Evolutionary conservation across 2,113 vertebrate genomes (phyloP), one percentile per base, ranked within the genome.

Genomic region (Xyrauchen texanus): DNA sequence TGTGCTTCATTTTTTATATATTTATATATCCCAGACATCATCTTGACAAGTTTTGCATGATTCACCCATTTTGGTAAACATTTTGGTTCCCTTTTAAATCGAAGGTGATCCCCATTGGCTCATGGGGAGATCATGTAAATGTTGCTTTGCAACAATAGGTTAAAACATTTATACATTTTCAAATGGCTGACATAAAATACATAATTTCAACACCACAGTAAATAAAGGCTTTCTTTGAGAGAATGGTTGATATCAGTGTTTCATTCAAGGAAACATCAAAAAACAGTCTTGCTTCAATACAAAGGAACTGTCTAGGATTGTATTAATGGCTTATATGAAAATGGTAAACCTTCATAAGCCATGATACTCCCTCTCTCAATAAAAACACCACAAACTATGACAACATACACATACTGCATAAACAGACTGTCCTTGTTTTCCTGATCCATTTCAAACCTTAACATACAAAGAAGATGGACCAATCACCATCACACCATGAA

Each of bases 101-200:
- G 34, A 78, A n/a, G 42, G 64, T 46, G 46, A 62, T 68, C 73
- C 68, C 82, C 71, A n/a, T 42, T 57, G 78, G 62, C 68, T 69
- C 79, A 75, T 75, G 53, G 65, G 69, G 68, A 15, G 70, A 55
- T 78, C n/a, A 63, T 72, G 44, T 83, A 52, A 69, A 83, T 70
- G 82, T 84, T 81, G 76, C 82, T 84, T 84, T 78, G 82, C 79
- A 84, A 84, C 82, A 84, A 81, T 84, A 84, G 46, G 44, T 76
- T 73, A 78, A 84, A 80, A 70, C 66, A 34, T 6, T 55, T 60
- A 21, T 5, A 57, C 4, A 10, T 65, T 49, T 66, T 77, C 58
- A 64, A 76, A 76, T 11, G 61, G 69, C 78, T 55, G 76, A 76
- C 58, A 46, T 71, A 21, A 52, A 64, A 34, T 34, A 34, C 21